Evolutionary conservation across 2,888 invertebrate genomes (phyloP).

Genomic region (Hydrotaea cyrtoneurina): DNA sequence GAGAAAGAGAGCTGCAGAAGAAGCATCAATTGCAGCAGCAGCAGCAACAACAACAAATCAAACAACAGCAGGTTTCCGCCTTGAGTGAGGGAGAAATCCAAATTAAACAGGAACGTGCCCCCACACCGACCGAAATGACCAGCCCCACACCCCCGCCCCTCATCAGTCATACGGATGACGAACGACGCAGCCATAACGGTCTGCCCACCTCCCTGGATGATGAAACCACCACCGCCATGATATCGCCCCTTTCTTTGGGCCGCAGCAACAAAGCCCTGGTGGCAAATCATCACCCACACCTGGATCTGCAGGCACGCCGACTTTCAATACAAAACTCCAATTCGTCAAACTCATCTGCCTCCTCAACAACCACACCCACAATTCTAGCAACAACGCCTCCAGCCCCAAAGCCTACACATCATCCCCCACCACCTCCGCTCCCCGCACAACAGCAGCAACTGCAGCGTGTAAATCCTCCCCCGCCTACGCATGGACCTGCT

Average conservation of each 20-base stretch:
- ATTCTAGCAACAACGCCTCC: slow-evolving; percentile 65
- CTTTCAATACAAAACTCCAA: slow-evolving; percentile 72
- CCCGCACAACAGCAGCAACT: slow-evolving; percentile 59
- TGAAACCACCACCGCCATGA: slow-evolving; percentile 63
- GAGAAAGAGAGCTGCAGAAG: slow-evolving; percentile 69
- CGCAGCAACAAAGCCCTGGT: slow-evolving; percentile 56
- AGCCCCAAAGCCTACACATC: slow-evolving; percentile 59
- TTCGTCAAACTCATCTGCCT: slow-evolving; percentile 63
- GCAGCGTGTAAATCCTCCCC: slow-evolving; percentile 41
- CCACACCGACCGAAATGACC: slow-evolving; percentile 73
- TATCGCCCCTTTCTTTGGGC: slow-evolving; percentile 69
- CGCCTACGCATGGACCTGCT: slow-evolving; percentile 50
- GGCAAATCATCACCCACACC: slow-evolving; percentile 56
- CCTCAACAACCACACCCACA: slow-evolving; percentile 68
- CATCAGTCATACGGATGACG: slow-evolving; percentile 54
- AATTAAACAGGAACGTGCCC: slow-evolving; percentile 80
- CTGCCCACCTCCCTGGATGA: slow-evolving; percentile 48
- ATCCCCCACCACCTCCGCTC: slow-evolving; percentile 53
- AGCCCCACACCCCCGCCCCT: slow-evolving; percentile 67
- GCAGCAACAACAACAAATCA: slow-evolving; percentile 61
- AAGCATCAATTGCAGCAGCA: slow-evolving; percentile 69
- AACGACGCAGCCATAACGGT: slow-evolving; percentile 54
- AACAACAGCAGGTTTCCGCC: slow-evolving; percentile 68
- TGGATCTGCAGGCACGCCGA: slow-evolving; percentile 69
- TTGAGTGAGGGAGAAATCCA: slow-evolving; percentile 73